These are phyloP conservation scores for Mirounga angustirostris DNA, from an alignment of 2,113 vertebrate species.

Conservation along the genomic window DNA sequence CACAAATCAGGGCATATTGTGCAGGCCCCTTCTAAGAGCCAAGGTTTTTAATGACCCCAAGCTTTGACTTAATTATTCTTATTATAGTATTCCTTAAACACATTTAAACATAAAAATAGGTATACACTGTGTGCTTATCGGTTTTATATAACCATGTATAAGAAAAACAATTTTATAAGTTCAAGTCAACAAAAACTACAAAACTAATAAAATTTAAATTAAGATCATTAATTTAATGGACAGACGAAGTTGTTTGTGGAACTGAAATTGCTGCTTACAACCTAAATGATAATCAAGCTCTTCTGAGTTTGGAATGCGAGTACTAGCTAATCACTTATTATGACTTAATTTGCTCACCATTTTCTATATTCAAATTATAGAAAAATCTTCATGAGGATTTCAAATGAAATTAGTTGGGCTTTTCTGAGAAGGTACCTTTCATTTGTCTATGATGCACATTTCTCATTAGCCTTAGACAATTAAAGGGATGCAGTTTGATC, in stretches of 20 bases:
- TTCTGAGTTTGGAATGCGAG: slow-evolving; percentile 39
- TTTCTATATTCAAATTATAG: slow-evolving; percentile 41
- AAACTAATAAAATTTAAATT: slow-evolving; percentile 77
- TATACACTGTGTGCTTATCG: slow-evolving; percentile 57
- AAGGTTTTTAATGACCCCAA: slow-evolving; percentile 61
- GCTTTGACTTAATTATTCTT: slow-evolving; percentile 73
- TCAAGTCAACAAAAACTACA: slow-evolving; percentile 69
- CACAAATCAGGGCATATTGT: not conserved
- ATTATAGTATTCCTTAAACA: slow-evolving; percentile 74
- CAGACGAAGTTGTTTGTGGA: slow-evolving; percentile 65
- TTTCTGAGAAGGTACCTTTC: not conserved
- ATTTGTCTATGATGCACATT: not conserved
- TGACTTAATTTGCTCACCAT: slow-evolving; percentile 26
- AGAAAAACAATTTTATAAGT: slow-evolving; percentile 70
- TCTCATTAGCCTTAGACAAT: slow-evolving; percentile 44
- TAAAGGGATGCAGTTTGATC: not conserved
- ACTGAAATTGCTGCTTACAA: slow-evolving; percentile 59
- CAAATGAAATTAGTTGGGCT: not conserved
- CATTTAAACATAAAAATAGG: slow-evolving; percentile 67
- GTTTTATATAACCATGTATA: slow-evolving; percentile 61
- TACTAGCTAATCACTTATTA: slow-evolving; percentile 15
- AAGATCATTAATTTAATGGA: slow-evolving; percentile 76
- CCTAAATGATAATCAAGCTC: slow-evolving; percentile 56
- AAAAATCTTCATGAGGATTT: slow-evolving; percentile 57
- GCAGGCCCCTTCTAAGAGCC: not conserved